A percentile compares a stretch with the other conserved stretches of the same genome.
These are phyloP conservation scores for Leptopterna dolabrata DNA, from an alignment of 2,888 invertebrate genomes.

Conservation along the genomic window DNA sequence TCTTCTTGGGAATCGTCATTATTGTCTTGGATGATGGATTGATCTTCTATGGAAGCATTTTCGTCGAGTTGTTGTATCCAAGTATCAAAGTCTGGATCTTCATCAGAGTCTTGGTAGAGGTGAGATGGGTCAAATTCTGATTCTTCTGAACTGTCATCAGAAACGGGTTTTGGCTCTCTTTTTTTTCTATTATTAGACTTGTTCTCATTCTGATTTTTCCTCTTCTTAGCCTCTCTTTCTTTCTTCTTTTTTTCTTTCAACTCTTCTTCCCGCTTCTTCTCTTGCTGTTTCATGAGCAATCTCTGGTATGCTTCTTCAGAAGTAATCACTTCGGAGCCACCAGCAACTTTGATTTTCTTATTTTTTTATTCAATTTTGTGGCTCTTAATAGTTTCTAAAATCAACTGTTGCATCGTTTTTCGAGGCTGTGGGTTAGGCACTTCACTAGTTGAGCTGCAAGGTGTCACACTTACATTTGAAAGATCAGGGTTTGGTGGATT, in stretches of 20 bases:
- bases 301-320: background rate
- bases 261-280: background rate
- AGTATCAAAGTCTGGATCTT: background rate
- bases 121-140: background rate
- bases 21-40: background rate
- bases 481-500: conserved; percentile 64
- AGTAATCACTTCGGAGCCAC: background rate
- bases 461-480: background rate
- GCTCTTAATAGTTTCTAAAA: background rate
- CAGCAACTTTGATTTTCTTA: background rate
- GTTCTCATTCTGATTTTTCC: background rate
- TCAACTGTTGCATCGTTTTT: background rate
- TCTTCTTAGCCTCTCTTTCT: background rate
- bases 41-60: background rate
- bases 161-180: background rate
- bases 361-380: background rate
- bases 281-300: background rate
- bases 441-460: background rate
- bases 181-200: background rate
- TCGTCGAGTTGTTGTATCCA: background rate
- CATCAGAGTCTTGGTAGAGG: background rate
- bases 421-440: background rate
- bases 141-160: background rate
- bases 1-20: background rate
- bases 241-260: background rate